phyloP scores from a whole-genome alignment of 1,140 invertebrate genomes.

The Cardiocondyla obscurior region DNA sequence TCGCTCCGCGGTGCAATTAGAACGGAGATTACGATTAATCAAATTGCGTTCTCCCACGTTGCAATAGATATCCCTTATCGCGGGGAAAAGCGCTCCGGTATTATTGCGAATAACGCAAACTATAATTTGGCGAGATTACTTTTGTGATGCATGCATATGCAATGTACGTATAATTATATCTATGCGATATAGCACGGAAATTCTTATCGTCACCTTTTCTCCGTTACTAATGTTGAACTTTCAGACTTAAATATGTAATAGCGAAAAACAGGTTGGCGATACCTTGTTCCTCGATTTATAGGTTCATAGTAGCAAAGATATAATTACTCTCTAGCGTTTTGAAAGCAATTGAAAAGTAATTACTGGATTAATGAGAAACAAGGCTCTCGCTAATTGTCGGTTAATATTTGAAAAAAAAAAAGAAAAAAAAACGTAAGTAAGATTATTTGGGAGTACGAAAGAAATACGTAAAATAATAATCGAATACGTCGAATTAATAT shows the following conservation, averaged over 20 bases:
- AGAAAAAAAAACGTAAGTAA: too few relatives aligned
- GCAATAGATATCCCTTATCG: constrained; percentile 12
- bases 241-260: not conserved
- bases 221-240: not conserved
- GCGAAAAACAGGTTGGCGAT: not conserved
- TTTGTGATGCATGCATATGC: not conserved
- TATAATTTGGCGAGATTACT: not conserved
- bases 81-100: too few relatives aligned
- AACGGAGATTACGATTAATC: constrained; percentile 24
- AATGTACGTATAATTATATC: not conserved
- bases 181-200: not conserved
- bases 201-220: not conserved
- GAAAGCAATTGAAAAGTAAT: not conserved
- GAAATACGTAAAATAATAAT: not conserved
- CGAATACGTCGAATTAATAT: not conserved
- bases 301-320: not conserved
- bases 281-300: not conserved
- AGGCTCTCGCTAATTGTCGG: not conserved
- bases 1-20: constrained; percentile 16
- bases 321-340: not conserved
- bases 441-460: not conserved
- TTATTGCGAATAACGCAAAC: not conserved
- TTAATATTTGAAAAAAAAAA: not conserved
- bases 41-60: not conserved
- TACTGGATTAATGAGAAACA: not conserved